Conservation (phyloP, 2,113 vertebrate species). For the Orcinus orca region DNA sequence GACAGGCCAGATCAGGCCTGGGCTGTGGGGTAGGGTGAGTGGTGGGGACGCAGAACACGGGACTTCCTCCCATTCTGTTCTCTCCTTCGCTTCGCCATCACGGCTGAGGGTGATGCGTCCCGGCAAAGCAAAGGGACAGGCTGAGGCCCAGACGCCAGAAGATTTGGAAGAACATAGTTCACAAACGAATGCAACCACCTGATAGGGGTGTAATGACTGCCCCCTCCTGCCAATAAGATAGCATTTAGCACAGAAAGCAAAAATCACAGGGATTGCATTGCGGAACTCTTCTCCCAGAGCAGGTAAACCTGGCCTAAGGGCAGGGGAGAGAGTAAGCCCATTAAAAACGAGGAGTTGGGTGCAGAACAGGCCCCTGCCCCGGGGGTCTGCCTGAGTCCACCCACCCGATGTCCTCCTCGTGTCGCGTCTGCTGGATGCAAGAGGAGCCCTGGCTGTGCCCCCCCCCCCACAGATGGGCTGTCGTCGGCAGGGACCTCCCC, state of each 20-base stretch:
- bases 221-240: not conserved
- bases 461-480: not conserved
- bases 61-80: no score
- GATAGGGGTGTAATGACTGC: not conserved
- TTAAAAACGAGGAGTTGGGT: not conserved
- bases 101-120: no score
- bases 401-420: not conserved
- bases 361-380: no score
- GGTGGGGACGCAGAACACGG: no score
- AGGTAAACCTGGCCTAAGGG: not conserved
- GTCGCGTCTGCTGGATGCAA: fast-evolving
- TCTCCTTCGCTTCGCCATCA: no score
- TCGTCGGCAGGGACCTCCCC: no score
- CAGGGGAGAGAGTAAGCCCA: no score
- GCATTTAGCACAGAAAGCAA: not conserved
- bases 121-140: no score
- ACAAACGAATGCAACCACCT: not conserved
- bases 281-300: no score
- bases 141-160: no score
- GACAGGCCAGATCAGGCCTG: no score
- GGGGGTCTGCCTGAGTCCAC: not conserved
- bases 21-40: no score
- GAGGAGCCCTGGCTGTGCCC: not conserved
- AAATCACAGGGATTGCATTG: not conserved
- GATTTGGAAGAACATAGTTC: not conserved